These are phyloP conservation scores for Protaetia brevitarsis DNA, from an alignment of 1,140 invertebrate species.

Conservation along the genomic window DNA sequence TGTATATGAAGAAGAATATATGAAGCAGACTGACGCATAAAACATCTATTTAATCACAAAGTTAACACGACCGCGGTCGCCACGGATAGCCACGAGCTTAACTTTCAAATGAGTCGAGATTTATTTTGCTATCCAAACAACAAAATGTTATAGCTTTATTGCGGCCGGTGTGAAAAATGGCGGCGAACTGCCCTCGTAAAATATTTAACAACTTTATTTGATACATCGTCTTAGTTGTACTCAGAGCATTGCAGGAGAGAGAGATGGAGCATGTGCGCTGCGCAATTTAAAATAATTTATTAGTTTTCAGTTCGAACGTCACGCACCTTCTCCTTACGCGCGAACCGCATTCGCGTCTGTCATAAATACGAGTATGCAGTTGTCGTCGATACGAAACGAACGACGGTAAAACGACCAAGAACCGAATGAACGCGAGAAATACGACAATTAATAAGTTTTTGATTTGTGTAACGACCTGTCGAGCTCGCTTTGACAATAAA, in stretches of 20 bases:
- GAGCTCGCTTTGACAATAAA: background rate
- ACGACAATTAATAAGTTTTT: slow-evolving; percentile 17
- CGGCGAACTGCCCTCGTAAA: background rate
- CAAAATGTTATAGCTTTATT: slow-evolving; percentile 9
- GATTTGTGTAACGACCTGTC: slow-evolving; percentile 1
- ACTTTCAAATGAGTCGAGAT: too few species aligned
- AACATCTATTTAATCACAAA: too few species aligned
- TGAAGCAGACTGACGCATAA: too few species aligned
- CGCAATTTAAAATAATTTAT: slow-evolving; percentile 17
- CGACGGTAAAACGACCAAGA: background rate
- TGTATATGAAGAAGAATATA: too few species aligned
- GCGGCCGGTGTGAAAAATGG: background rate
- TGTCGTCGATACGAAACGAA: background rate
- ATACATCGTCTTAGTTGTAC: background rate
- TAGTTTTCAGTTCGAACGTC: background rate
- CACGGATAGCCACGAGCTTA: too few species aligned
- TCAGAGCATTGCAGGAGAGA: background rate
- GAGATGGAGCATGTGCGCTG: background rate
- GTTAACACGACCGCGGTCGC: too few species aligned
- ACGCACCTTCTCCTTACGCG: background rate
- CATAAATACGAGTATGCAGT: background rate
- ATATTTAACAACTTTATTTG: slow-evolving; percentile 16
- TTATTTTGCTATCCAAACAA: slow-evolving; percentile 1
- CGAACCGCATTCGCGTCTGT: background rate
- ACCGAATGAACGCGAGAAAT: background rate